phyloP scores from a whole-genome alignment of 2,797 vertebrate genomes.

The Selene dorsalis region DNA sequence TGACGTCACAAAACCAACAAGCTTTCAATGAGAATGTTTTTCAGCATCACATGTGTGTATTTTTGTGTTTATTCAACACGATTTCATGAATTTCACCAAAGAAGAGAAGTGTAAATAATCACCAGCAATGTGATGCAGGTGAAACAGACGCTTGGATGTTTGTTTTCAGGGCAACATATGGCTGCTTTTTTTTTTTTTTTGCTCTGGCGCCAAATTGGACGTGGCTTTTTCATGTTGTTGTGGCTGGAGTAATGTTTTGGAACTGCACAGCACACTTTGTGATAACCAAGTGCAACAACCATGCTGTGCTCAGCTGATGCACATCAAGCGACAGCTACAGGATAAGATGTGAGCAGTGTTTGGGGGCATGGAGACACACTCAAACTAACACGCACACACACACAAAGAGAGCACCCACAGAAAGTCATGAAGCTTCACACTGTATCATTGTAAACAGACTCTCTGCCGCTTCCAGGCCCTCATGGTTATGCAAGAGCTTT shows the following conservation, averaged over 20 bases:
- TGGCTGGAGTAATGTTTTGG: constrained; percentile 40
- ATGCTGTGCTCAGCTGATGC: constrained; percentile 65
- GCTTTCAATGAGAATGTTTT: constrained; percentile 21
- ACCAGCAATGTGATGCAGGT: neutral
- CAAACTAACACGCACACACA: constrained; percentile 17
- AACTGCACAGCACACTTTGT: constrained; percentile 29
- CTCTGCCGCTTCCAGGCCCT: constrained; percentile 54
- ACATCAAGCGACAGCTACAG: constrained; percentile 46
- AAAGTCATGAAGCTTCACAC: constrained; percentile 63
- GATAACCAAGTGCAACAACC: constrained; percentile 50
- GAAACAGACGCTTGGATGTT: neutral
- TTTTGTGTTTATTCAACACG: neutral
- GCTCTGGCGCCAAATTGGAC: neutral
- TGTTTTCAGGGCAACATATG: neutral
- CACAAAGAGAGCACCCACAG: constrained; percentile 22
- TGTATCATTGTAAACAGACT: constrained; percentile 67
- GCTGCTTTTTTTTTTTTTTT: constrained; percentile 15
- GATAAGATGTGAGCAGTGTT: constrained; percentile 48
- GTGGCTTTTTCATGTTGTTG: constrained; percentile 42
- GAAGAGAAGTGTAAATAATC: constrained; percentile 9
- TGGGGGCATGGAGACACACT: constrained; percentile 28
- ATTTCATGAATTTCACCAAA: constrained; percentile 3
- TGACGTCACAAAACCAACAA: neutral
- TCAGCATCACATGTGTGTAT: neutral
- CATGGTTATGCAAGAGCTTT: constrained; percentile 71